phyloP scores from a whole-genome alignment of 2,113 vertebrate genomes.

The Macrotis lagotis region DNA sequence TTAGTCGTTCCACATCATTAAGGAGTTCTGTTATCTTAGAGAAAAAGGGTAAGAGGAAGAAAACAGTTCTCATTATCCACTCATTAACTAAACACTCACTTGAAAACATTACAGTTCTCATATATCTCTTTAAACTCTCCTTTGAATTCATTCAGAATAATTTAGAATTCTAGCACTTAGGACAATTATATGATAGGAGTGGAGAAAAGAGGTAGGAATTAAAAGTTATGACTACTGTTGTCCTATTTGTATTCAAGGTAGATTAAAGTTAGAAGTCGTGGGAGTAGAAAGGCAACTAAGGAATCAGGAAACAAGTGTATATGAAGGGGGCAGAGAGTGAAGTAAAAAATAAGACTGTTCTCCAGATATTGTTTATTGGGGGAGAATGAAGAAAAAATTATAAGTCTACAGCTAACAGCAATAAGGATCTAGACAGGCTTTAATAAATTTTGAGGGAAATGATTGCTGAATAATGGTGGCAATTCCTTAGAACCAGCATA shows the following conservation, averaged over 20 bases:
- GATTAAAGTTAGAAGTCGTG: background rate
- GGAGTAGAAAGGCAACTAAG: background rate
- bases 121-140: background rate
- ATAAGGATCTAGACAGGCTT: background rate
- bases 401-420: background rate
- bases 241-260: background rate
- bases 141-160: background rate
- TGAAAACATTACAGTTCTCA: background rate
- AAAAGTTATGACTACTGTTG: background rate
- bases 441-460: background rate
- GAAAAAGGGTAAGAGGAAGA: constrained; percentile 18
- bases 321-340: background rate
- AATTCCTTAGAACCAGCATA: background rate
- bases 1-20: constrained; percentile 93
- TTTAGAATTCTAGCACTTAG: background rate
- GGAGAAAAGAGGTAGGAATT: background rate
- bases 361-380: background rate
- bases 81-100: background rate
- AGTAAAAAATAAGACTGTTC: background rate
- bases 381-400: background rate
- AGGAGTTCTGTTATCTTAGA: constrained; percentile 94
- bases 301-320: background rate
- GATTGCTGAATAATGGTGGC: background rate
- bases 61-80: background rate
- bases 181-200: background rate